Percentiles rank a stretch among this genome's conserved stretches.
These are phyloP conservation scores for Eretmochelys imbricata DNA, from an alignment of 2,113 vertebrate genomes.

Conservation along the genomic window DNA sequence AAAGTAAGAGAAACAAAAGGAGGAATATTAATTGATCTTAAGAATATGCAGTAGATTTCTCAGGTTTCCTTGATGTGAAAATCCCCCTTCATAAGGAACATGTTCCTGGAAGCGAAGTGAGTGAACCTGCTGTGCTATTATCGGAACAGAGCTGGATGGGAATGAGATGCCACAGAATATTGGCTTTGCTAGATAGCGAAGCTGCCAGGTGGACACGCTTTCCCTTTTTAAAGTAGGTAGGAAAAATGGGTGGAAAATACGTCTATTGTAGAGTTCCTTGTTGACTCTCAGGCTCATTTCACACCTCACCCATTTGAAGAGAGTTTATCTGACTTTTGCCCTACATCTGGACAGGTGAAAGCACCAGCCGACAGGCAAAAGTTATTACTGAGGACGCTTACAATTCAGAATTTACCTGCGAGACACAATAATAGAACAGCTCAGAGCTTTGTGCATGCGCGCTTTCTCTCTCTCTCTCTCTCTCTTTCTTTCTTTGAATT, in stretches of 20 bases:
- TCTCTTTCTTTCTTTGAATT: not conserved
- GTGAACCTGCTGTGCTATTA: not conserved
- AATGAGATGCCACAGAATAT: not conserved
- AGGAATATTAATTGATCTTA: not conserved
- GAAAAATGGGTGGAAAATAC: not conserved
- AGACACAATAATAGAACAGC: not conserved
- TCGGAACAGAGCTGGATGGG: not conserved
- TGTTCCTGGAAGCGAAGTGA: not conserved
- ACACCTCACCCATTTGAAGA: not conserved
- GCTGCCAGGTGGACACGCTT: not conserved
- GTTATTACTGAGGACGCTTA: not conserved
- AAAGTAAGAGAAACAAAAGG: not conserved
- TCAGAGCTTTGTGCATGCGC: not conserved
- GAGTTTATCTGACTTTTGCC: not conserved
- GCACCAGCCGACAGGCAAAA: not conserved
- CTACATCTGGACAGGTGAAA: not conserved
- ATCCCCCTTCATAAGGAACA: not conserved
- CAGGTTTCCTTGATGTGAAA: not conserved
- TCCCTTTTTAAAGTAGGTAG: not conserved
- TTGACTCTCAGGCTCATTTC: not conserved
- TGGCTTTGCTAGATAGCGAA: not conserved
- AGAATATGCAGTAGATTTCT: not conserved
- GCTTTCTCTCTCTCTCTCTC: conserved; percentile 6
- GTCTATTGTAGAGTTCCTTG: not conserved
- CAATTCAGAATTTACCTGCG: not conserved